Base-by-base conservation (phyloP, 2,113 vertebrate species). In the Pelecanus crispus region DNA sequence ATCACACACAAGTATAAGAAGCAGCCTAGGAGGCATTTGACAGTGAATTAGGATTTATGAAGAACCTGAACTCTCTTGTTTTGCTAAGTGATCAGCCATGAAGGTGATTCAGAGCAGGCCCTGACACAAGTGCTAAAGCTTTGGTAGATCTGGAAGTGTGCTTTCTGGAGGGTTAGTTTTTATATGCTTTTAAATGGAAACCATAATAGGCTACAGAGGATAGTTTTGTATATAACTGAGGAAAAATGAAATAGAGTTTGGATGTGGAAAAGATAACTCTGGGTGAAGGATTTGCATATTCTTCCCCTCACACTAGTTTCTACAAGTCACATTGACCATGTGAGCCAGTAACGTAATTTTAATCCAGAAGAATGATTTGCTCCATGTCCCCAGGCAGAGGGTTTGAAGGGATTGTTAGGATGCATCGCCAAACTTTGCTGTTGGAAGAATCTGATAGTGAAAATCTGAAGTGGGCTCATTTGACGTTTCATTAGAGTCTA, bases 41-140 rank as follows among this genome's bases (percentile, higher is more conserved):
- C 8, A 26, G 22, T 55, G 50, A 67, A 62, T 91, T 70, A 67
- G 58, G 71, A 91, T 95, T 97, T 92, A 88, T 86, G 53, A 96
- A 89, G 58, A 96, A 61, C n/a, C 26, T 67, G n/a, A 82, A 74
- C 28, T 73, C 24, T 49, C 16, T 52, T 47, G 22, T 50, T 83
- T 91, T 88, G 53, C 53, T 89, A 74, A 96, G 88, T 84, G 63
- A 85, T 90, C 58, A 91, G 32, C 49, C 18, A 4, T 65, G 81
- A 95, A 93, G 72, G 47, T 92, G 52, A 92, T 82, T 94, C 75
- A 67, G 47, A 63, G 75, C 34, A 90, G 11, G 63, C 53, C 34
- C 28, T 40, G 42, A 55, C 34, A 10, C 9, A 55, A 79, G 32
- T 90, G 92, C 45, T 90, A 80, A 92, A 83, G 17, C 58, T 53